phyloP scores from a whole-genome alignment of 2,888 invertebrate species.

The Rhingia campestris region DNA sequence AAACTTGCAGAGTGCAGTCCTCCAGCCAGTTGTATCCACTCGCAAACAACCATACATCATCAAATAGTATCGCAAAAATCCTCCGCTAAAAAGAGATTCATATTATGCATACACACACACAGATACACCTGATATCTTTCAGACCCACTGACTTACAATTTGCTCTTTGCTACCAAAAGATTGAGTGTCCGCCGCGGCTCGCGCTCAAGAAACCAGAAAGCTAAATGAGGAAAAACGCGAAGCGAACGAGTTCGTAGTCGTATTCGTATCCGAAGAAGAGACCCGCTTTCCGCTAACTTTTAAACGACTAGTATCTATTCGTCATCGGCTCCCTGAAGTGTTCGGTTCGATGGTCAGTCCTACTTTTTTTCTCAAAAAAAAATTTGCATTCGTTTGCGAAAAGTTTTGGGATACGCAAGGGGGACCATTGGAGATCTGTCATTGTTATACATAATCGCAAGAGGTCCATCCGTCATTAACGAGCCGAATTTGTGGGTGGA shows the following conservation, averaged over 20 bases:
- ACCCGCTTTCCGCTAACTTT: slow-evolving; percentile 62
- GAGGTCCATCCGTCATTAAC: slow-evolving; percentile 3
- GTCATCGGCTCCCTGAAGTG: slow-evolving; percentile 81
- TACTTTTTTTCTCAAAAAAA: slow-evolving; percentile 9
- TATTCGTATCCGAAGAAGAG: slow-evolving; percentile 34
- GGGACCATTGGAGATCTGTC: not conserved
- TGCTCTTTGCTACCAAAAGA: slow-evolving; percentile 6
- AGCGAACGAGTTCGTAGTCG: slow-evolving; percentile 58
- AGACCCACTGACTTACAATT: slow-evolving; percentile 66
- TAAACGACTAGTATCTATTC: slow-evolving; percentile 78
- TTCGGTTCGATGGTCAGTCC: slow-evolving; percentile 79
- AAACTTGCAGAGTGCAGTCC: slow-evolving; percentile 36
- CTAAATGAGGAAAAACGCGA: slow-evolving; percentile 51
- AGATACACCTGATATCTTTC: slow-evolving; percentile 24
- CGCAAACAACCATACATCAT: slow-evolving; percentile 2
- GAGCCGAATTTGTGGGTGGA: slow-evolving; percentile 4
- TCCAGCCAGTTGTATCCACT: not conserved
- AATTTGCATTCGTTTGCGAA: slow-evolving; percentile 24
- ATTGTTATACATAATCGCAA: slow-evolving; percentile 9
- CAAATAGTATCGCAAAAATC: slow-evolving; percentile 42
- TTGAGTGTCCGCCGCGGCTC: slow-evolving; percentile 28
- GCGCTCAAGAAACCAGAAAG: slow-evolving; percentile 64
- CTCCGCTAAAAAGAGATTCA: slow-evolving; percentile 10
- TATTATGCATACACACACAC: slow-evolving; percentile 2
- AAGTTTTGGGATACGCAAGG: not conserved